Percentiles rank a stretch among this genome's conserved stretches.
phyloP scores from a whole-genome alignment of 2,113 vertebrate species.

The Apistogramma diplotaenia region DNA sequence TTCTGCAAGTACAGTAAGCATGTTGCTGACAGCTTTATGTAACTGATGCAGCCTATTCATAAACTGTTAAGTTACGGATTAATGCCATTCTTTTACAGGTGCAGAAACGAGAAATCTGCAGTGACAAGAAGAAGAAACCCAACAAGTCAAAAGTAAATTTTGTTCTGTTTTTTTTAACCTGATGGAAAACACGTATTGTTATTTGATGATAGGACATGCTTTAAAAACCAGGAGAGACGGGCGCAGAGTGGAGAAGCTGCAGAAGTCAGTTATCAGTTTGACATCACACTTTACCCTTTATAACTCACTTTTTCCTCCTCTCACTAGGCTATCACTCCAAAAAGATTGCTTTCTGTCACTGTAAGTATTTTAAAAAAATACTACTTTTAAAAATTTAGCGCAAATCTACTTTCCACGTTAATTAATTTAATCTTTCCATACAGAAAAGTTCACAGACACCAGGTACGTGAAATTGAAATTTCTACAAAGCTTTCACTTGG shows the following conservation, averaged over 20 bases:
- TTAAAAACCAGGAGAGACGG: background rate
- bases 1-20: background rate
- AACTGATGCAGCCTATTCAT: fast-evolving
- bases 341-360: slow-evolving; percentile 90
- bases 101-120: slow-evolving; percentile 82
- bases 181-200: background rate
- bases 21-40: background rate
- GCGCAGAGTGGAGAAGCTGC: background rate
- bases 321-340: slow-evolving; percentile 91
- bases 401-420: background rate
- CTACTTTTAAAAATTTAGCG: background rate
- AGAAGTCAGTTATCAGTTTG: no score
- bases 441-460: slow-evolving; percentile 91
- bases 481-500: no score
- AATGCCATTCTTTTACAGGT: slow-evolving; percentile 71
- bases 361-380: slow-evolving; percentile 73
- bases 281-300: background rate
- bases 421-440: background rate
- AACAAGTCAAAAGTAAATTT: slow-evolving; percentile 88
- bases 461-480: slow-evolving; percentile 75
- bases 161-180: no score
- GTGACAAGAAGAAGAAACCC: slow-evolving; percentile 91
- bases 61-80: no score
- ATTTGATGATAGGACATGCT: fast-evolving
- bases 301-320: background rate